A percentile compares a stretch with the other conserved stretches of the same genome.
phyloP scores from a whole-genome alignment of 2,888 invertebrate species.

The Augiades crinisus region DNA sequence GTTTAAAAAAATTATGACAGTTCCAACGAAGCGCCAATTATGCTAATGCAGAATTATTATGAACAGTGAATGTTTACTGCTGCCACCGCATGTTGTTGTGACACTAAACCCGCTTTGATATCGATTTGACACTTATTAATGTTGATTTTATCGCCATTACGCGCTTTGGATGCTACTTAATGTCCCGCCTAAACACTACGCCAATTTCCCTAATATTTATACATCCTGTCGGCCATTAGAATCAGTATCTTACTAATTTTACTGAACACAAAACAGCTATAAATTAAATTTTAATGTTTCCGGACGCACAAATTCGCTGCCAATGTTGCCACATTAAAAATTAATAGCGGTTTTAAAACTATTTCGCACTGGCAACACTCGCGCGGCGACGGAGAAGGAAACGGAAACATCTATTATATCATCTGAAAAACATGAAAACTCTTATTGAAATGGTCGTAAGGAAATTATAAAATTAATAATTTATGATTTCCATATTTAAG shows the following conservation, averaged over 20 bases:
- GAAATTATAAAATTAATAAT: conserved; percentile 66
- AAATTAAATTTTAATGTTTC: conserved; percentile 78
- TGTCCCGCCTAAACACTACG: conserved; percentile 56
- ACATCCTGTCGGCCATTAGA: conserved; percentile 63
- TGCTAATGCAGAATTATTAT: conserved; percentile 24
- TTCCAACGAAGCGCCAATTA: conserved; percentile 23
- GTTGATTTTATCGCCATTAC: conserved; percentile 49
- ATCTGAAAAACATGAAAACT: conserved; percentile 59
- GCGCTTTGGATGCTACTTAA: conserved; percentile 46
- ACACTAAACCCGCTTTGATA: conserved; percentile 34
- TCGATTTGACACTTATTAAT: conserved; percentile 39
- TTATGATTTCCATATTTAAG: conserved; percentile 44
- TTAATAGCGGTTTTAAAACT: conserved; percentile 72
- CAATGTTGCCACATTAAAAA: conserved; percentile 73
- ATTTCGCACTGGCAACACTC: conserved; percentile 72
- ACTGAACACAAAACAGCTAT: conserved; percentile 70
- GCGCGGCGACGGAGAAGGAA: conserved; percentile 58
- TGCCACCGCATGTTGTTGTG: conserved; percentile 25
- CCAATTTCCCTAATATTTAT: conserved; percentile 69
- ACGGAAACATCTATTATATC: conserved; percentile 72
- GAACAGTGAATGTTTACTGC: conserved; percentile 11
- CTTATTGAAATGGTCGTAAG: conserved; percentile 59
- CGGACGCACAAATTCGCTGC: conserved; percentile 65
- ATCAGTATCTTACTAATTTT: conserved; percentile 69
- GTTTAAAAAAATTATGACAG: conserved; percentile 2